These are phyloP conservation scores for Stenoptilia bipunctidactyla DNA, from an alignment of 2,888 invertebrate species.

Conservation along the genomic window DNA sequence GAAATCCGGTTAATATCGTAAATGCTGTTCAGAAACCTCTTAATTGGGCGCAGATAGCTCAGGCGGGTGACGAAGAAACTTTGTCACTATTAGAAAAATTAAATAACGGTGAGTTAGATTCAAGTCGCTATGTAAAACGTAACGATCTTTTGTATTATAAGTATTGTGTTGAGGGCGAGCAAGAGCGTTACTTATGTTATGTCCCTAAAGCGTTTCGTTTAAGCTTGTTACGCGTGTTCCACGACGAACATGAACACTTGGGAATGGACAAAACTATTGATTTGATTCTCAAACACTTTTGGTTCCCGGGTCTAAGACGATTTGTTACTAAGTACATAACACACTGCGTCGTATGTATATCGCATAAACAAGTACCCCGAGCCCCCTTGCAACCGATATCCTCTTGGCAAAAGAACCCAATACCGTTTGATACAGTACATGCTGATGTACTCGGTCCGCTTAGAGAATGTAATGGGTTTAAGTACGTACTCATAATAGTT, in stretches of 20 bases:
- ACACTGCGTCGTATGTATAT: slow-evolving; percentile 1
- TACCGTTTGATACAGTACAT: slow-evolving; percentile 2
- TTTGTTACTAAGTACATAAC: slow-evolving; percentile 4
- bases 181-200: neutral
- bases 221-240: neutral
- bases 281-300: slow-evolving; percentile 5
- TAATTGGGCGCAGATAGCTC: neutral
- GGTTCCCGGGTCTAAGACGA: slow-evolving; percentile 4
- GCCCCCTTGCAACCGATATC: slow-evolving; percentile 2
- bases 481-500: neutral
- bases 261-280: slow-evolving; percentile 2
- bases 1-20: slow-evolving; percentile 14
- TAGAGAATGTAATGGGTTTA: slow-evolving; percentile 1
- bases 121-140: neutral
- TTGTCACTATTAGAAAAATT: neutral
- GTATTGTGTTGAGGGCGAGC: slow-evolving; percentile 3
- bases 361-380: slow-evolving; percentile 1
- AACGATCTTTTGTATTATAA: slow-evolving; percentile 9
- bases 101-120: slow-evolving; percentile 4
- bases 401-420: slow-evolving; percentile 3
- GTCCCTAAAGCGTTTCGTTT: neutral
- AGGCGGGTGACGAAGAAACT: neutral
- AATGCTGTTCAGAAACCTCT: neutral
- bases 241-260: slow-evolving; percentile 5
- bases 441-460: slow-evolving; percentile 1